Evolutionary conservation across 2,888 invertebrate species (phyloP).

Genomic region (Drosophila sordidula): DNA sequence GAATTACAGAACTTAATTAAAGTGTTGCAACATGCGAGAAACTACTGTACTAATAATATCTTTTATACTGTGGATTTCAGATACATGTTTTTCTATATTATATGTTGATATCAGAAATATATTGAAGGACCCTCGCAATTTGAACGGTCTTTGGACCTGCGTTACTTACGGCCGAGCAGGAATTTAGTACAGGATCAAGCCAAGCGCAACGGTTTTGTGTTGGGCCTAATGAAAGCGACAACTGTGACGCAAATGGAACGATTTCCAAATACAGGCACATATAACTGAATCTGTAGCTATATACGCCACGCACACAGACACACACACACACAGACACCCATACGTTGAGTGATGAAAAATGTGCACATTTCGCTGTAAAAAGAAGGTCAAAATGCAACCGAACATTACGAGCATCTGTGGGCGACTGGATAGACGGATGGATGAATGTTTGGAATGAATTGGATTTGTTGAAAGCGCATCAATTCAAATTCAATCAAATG

Average conservation of each 20-base stretch:
- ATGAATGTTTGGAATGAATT: conserved; percentile 33
- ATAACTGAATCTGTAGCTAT: conserved; percentile 15
- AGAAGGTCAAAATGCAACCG: conserved; percentile 55
- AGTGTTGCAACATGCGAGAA: no score
- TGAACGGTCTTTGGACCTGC: conserved; percentile 10
- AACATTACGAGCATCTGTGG: conserved; percentile 18
- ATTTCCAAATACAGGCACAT: conserved; percentile 35
- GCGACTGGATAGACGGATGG: conserved; percentile 6
- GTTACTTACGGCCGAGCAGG: conserved; percentile 36
- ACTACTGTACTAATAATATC: no score
- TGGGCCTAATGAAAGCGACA: conserved; percentile 65
- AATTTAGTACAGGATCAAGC: conserved; percentile 50
- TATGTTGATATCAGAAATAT: no score
- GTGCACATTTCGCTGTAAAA: conserved; percentile 29
- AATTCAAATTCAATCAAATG: conserved; percentile 62
- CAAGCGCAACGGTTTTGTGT: conserved; percentile 58
- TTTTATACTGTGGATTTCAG: no score
- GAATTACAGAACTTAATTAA: no score
- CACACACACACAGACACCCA: conserved; percentile 9
- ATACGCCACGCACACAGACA: conserved; percentile 6
- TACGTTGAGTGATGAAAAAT: conserved; percentile 11
- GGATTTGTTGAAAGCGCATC: conserved; percentile 47
- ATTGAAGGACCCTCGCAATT: conserved; percentile 29
- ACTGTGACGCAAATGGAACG: conserved; percentile 47
- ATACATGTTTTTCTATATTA: no score